Percentiles rank a stretch among this genome's conserved stretches.
phyloP scores from a whole-genome alignment of 2,113 vertebrate genomes.

The Neodontobutis hainanensis region DNA sequence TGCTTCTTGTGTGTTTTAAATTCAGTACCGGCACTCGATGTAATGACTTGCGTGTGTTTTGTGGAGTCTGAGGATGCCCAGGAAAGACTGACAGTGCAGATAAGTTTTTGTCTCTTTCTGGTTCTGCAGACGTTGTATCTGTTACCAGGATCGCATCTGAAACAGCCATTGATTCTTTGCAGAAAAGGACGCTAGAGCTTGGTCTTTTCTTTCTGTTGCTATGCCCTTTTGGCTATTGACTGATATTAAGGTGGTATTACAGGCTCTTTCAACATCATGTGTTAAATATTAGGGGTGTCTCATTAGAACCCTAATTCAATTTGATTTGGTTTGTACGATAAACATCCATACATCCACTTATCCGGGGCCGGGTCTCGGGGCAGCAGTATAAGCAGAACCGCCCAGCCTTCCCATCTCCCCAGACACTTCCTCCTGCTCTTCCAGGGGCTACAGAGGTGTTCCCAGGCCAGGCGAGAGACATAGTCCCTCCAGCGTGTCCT shows the following conservation, averaged over 20 bases:
- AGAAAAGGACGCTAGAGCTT: conserved; percentile 3
- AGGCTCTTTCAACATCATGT: background rate
- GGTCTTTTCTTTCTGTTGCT: background rate
- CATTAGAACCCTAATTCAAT: background rate
- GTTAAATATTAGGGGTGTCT: background rate
- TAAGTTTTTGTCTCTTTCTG: conserved; percentile 15
- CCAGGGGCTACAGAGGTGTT: too few species aligned
- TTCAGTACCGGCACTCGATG: background rate
- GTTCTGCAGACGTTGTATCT: conserved; percentile 8
- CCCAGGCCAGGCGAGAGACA: too few species aligned
- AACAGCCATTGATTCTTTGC: conserved; percentile 14
- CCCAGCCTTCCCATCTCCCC: too few species aligned
- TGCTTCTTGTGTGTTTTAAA: background rate
- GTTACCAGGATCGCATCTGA: conserved; percentile 15
- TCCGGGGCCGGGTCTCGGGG: too few species aligned
- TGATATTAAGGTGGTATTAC: background rate
- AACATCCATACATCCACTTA: too few species aligned
- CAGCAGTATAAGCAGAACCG: too few species aligned
- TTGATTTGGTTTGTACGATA: too few species aligned
- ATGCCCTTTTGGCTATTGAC: background rate
- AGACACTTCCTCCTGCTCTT: too few species aligned
- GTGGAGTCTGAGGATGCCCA: background rate
- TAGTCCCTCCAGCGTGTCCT: too few species aligned
- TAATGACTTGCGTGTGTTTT: background rate
- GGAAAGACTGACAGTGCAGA: conserved; percentile 33